Conservation (phyloP, 2,888 invertebrate genomes). For the Athalia cordata region DNA sequence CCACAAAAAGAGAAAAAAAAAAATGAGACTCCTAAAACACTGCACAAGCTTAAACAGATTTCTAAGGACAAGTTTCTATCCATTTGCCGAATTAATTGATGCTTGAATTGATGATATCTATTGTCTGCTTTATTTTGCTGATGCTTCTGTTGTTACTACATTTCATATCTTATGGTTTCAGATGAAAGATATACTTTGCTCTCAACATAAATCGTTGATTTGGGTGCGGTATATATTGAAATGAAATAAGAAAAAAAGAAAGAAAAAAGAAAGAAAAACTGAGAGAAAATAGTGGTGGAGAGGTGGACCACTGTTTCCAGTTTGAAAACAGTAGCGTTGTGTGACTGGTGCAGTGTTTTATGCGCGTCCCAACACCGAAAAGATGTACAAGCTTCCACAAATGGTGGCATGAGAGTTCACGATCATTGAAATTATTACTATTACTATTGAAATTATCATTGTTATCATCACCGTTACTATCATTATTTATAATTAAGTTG, state of each 20-base stretch:
- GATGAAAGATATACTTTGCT: constrained; percentile 41
- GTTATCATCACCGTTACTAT: constrained; percentile 9
- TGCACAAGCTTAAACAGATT: constrained; percentile 57
- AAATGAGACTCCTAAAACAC: constrained; percentile 61
- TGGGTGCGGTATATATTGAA: constrained; percentile 7
- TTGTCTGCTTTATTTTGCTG: constrained; percentile 63
- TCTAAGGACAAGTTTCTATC: constrained; percentile 43
- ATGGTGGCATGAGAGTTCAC: constrained; percentile 9
- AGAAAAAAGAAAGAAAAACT: background rate
- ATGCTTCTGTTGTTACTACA: constrained; percentile 50
- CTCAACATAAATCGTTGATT: constrained; percentile 42
- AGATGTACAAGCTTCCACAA: constrained; percentile 33
- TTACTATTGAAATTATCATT: constrained; percentile 17
- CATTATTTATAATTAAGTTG: background rate
- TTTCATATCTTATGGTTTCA: constrained; percentile 45
- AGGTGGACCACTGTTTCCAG: constrained; percentile 64
- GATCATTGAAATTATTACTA: constrained; percentile 14
- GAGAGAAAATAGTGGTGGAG: constrained; percentile 46
- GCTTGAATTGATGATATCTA: constrained; percentile 34
- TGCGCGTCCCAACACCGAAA: constrained; percentile 55
- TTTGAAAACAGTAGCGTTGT: constrained; percentile 46
- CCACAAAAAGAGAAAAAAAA: background rate
- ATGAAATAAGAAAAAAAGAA: background rate
- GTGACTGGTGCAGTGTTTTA: constrained; percentile 66
- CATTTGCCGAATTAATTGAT: constrained; percentile 37